Conservation (phyloP, 2,113 vertebrate species). For the Quiscalus mexicanus region DNA sequence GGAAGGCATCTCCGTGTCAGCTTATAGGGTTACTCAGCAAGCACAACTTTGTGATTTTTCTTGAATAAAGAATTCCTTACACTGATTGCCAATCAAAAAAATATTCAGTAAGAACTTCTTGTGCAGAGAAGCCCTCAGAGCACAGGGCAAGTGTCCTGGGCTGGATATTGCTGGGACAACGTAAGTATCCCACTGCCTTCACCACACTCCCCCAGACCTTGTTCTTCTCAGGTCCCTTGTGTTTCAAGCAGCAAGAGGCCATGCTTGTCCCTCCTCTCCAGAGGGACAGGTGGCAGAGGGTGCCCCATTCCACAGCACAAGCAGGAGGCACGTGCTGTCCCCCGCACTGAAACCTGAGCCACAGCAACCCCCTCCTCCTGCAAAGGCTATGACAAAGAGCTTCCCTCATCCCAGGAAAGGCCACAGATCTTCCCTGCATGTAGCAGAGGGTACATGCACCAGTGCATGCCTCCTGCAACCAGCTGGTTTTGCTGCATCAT, state of each 20-base stretch:
- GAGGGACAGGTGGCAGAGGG: neutral
- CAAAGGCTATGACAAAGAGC: neutral
- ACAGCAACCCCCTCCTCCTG: neutral
- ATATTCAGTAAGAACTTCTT: neutral
- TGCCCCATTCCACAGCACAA: neutral
- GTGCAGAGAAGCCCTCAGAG: neutral
- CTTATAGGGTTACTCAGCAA: neutral
- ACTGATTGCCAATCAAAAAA: neutral
- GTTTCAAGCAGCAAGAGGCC: neutral
- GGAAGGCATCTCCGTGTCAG: neutral
- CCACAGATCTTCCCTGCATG: neutral
- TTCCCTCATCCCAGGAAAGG: neutral
- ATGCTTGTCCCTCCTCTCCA: neutral
- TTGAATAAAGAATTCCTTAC: neutral
- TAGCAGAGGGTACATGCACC: no score
- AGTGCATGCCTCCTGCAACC: neutral
- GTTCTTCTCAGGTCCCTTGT: neutral
- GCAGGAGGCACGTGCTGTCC: neutral
- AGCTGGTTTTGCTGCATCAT: neutral
- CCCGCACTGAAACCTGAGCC: accelerated
- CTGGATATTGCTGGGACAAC: neutral
- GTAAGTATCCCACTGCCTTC: neutral
- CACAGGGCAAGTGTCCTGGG: neutral
- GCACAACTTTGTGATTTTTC: neutral
- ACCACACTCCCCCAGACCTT: neutral